A percentile compares a stretch with the other conserved stretches of the same genome.
phyloP scores from a whole-genome alignment of 2,113 vertebrate genomes.

The Tychaedon coryphoeus region DNA sequence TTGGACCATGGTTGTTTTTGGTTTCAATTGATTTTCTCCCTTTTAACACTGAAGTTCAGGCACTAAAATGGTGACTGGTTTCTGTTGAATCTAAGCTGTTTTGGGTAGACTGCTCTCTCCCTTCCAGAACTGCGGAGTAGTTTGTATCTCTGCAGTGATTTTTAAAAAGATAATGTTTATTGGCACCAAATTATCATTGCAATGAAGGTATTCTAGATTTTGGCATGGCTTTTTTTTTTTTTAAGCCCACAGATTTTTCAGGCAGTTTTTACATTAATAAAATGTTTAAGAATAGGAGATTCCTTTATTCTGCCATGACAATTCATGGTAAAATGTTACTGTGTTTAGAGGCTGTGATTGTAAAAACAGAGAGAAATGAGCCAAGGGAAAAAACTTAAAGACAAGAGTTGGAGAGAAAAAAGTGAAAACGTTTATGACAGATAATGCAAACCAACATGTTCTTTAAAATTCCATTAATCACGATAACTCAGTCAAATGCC shows the following conservation, averaged over 20 bases:
- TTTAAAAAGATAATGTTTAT: background rate
- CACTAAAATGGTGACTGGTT: background rate
- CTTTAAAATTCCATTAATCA: background rate
- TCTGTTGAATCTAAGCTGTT: background rate
- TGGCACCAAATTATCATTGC: background rate
- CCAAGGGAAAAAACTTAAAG: background rate
- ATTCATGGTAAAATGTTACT: background rate
- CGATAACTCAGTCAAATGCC: background rate
- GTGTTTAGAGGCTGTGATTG: background rate
- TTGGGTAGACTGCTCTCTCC: background rate
- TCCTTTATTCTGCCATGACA: background rate
- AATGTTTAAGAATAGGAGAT: background rate
- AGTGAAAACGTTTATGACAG: background rate
- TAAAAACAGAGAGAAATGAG: background rate
- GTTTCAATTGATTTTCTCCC: background rate
- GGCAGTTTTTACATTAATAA: background rate
- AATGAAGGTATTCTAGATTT: background rate
- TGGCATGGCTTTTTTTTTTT: background rate
- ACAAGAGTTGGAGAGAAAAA: background rate
- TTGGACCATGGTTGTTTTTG: background rate
- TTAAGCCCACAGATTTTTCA: background rate
- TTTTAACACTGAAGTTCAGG: background rate
- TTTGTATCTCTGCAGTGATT: background rate
- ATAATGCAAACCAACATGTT: background rate
- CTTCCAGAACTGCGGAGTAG: background rate